Percentiles rank a stretch among this genome's conserved stretches.
phyloP scores from a whole-genome alignment of 37 sponge, comb jelly and placozoan genomes.

The Chondrilla cf. caribensis region DNA sequence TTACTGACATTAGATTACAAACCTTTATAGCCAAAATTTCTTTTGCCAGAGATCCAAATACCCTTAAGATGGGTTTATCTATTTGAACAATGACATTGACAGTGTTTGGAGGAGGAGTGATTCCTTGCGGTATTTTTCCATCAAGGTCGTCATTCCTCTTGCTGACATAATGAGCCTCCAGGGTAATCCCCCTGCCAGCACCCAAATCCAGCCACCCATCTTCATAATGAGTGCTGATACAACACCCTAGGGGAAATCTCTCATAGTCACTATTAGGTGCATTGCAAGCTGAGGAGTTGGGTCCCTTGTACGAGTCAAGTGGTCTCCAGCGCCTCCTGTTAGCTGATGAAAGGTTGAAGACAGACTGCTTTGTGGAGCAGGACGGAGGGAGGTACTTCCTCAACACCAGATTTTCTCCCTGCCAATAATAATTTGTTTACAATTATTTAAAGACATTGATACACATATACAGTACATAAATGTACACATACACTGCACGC shows the following conservation, averaged over 20 bases:
- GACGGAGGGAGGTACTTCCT: slow-evolving; percentile 64
- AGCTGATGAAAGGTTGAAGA: slow-evolving; percentile 44
- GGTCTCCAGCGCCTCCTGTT: slow-evolving; percentile 60
- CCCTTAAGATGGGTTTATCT: slow-evolving; percentile 47
- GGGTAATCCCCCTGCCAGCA: slow-evolving; percentile 48
- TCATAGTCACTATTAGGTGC: slow-evolving; percentile 6
- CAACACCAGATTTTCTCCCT: slow-evolving; percentile 68
- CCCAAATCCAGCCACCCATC: slow-evolving; percentile 79
- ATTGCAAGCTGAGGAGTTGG: background rate
- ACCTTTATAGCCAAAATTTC: slow-evolving; percentile 69
- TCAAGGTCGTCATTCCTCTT: slow-evolving; percentile 33
- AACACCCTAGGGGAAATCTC: slow-evolving; percentile 55
- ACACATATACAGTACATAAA: no score
- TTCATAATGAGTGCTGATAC: slow-evolving; percentile 40
- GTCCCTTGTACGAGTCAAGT: background rate
- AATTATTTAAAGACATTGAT: no score
- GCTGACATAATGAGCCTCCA: slow-evolving; percentile 38
- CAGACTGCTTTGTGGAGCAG: slow-evolving; percentile 40
- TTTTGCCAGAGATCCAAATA: slow-evolving; percentile 56
- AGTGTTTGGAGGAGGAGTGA: slow-evolving; percentile 27
- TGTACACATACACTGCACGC: no score
- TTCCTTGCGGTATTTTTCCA: background rate
- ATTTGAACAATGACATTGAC: slow-evolving; percentile 31
- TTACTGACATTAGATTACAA: background rate
- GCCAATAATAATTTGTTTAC: background rate